These are phyloP conservation scores for Augochlora pura DNA, from an alignment of 1,140 invertebrate species.

Conservation along the genomic window DNA sequence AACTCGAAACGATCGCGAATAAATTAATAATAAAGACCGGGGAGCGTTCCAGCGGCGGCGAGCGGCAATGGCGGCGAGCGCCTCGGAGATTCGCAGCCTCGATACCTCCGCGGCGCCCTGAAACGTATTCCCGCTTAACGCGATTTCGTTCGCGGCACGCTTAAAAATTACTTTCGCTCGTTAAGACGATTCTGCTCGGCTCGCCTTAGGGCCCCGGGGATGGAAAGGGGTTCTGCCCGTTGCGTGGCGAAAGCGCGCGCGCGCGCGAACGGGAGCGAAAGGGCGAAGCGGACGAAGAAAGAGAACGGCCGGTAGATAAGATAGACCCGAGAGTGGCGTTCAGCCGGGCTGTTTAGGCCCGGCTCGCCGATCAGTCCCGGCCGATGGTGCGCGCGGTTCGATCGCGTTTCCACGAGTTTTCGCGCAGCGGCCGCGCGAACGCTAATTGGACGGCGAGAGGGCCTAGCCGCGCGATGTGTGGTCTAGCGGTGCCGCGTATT, in stretches of 20 bases:
- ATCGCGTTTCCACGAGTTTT: not conserved
- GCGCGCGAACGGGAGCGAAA: not conserved
- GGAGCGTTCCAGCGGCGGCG: too few relatives aligned
- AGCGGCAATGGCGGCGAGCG: not conserved
- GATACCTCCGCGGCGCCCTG: not conserved
- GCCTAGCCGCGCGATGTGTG: conserved; percentile 66
- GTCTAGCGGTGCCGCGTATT: conserved; percentile 72
- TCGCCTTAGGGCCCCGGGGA: too few relatives aligned
- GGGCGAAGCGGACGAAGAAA: not conserved
- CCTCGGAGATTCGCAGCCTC: not conserved
- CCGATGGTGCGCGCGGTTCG: not conserved
- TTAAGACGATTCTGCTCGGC: conserved; percentile 24
- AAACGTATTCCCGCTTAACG: conserved; percentile 7
- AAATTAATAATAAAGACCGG: conserved; percentile 25
- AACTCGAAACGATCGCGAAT: conserved; percentile 23
- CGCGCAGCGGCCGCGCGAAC: not conserved
- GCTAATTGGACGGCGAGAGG: conserved; percentile 44
- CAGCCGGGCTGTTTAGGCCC: too few relatives aligned
- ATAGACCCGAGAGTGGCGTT: too few relatives aligned
- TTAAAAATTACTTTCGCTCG: conserved; percentile 39
- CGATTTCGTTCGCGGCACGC: not conserved
- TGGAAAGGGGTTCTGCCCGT: too few relatives aligned
- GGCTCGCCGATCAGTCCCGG: too few relatives aligned
- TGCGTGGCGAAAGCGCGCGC: not conserved
- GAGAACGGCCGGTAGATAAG: too few relatives aligned